Base-by-base conservation (phyloP, 2,888 invertebrate species). In the Drosophila neutralis region DNA sequence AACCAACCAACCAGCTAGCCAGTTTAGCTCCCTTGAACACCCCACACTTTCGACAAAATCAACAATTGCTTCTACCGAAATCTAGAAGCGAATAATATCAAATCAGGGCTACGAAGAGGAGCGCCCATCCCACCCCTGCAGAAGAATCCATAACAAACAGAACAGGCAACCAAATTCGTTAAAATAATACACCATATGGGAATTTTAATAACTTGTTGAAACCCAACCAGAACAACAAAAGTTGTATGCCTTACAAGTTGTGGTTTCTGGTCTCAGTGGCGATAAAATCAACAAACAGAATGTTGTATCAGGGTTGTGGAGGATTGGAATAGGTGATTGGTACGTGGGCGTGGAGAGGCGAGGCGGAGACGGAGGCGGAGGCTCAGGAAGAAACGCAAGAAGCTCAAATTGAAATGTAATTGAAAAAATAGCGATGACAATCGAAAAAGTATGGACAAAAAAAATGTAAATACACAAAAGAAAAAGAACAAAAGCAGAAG, bases 401-500 rank as follows among this genome's bases (percentile, higher is more conserved):
- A 71, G 67, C 59, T 69, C 38, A 76, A 77, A 76, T 83, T 83
- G 73, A 86, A 82, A 80, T 83, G 83, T 61, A 82, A 83, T 83
- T 86, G 77, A 64, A 76, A 69, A 86, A 83, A 77, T 70, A 64
- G 70, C 68, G 77, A 67, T 62, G 65, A 65, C 57, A 56, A 61
- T 49, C 58, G 40, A 64, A 73, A 66, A 68, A 73, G 62, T 66
- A 79, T 69, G 85, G 79, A 38, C 42, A 35, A 52, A 36, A 21
- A 36, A 36, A 36, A 40, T 21, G 1, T 21, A 21, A 21, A 42
- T 42, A 42, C 13, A 13, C 21, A 42, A 45, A 45, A 21, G 21
- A 40, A 61, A n/a, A 54, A 15, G 21, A 61, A 35, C 11, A 38
- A 51, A 24, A 29, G 10, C 13, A 24, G 7, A 38, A 27, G 13